phyloP scores from a whole-genome alignment of 1,140 invertebrate genomes.

The Ditylenchus dipsaci region DNA sequence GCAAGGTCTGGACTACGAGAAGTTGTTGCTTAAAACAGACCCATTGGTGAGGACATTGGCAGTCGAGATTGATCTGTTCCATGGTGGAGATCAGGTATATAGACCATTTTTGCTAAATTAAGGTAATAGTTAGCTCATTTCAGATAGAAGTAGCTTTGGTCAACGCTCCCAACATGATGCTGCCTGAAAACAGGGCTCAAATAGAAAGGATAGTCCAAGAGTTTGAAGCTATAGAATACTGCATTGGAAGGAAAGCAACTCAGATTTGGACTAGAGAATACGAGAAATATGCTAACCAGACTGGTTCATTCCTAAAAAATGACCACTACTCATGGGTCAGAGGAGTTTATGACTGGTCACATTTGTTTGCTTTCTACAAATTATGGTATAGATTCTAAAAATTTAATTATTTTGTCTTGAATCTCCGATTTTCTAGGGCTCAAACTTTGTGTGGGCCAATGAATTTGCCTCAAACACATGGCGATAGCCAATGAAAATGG shows the following conservation, averaged over 20 bases:
- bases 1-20: slow-evolving; percentile 59
- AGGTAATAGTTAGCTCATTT: background rate
- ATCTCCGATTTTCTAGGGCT: slow-evolving; percentile 39
- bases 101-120: background rate
- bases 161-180: slow-evolving; percentile 48
- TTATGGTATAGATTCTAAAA: slow-evolving; percentile 40
- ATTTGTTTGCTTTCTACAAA: slow-evolving; percentile 56
- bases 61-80: slow-evolving; percentile 53
- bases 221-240: slow-evolving; percentile 46
- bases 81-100: slow-evolving; percentile 51
- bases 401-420: background rate
- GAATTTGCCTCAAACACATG: slow-evolving; percentile 20
- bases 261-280: slow-evolving; percentile 56
- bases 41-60: slow-evolving; percentile 52
- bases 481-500: background rate
- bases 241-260: slow-evolving; percentile 50
- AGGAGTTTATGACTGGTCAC: slow-evolving; percentile 56
- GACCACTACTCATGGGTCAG: slow-evolving; percentile 53
- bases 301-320: slow-evolving; percentile 45
- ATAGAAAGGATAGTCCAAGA: slow-evolving; percentile 50
- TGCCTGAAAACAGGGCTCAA: slow-evolving; percentile 32
- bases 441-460: slow-evolving; percentile 56
- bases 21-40: slow-evolving; percentile 58
- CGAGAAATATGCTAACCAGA: slow-evolving; percentile 53
- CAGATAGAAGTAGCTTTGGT: slow-evolving; percentile 55